Base-by-base conservation (phyloP, 2,888 invertebrate species). In the Apantesis nais region DNA sequence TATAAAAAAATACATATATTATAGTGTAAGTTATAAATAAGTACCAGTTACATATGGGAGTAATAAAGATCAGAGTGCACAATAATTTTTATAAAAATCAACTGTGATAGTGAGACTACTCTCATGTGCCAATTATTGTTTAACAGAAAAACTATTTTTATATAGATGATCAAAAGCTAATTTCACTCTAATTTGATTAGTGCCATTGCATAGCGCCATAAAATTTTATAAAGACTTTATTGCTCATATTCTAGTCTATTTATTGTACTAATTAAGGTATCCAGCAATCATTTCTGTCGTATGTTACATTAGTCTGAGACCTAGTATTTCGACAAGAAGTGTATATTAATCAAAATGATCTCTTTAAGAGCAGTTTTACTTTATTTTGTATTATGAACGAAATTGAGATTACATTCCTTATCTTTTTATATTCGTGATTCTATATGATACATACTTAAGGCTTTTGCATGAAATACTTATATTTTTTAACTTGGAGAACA, bases 191-290 rank as follows among this genome's bases (percentile, higher is more conserved):
- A 78, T 83, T 80, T 68, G 76, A 83, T 84, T 86, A 86, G 93
- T 93, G 93, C 93, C 93, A 93, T 93, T 79, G 82, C 81, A 75
- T 85, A 88, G 78, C 90, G 93, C 93, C 93, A 93, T 93, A 90
- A 86, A 86, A 84, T 77, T 79, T 83, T 87, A 86, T 86, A 85
- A 89, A 92, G 90, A 91, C 90, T 91, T 89, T 90, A 90, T 93
- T 94, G 94, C 94, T 95, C 94, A 95, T 93, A 88, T 92, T 94
- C 94, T 95, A 95, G 94, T 95, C 94, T 94, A 92, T 90, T 91
- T 89, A 87, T 86, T 86, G 77, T 87, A 83, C 76, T 81, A 75
- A 74, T 74, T 83, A 80, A 80, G 74, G 70, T 78, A 78, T 76
- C 66, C 41, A 76, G 74, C 69, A 76, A 73, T 78, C 22, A 72